phyloP scores from a whole-genome alignment of 35 echinoderm and acorn worm genomes.

The Patiria miniata region DNA sequence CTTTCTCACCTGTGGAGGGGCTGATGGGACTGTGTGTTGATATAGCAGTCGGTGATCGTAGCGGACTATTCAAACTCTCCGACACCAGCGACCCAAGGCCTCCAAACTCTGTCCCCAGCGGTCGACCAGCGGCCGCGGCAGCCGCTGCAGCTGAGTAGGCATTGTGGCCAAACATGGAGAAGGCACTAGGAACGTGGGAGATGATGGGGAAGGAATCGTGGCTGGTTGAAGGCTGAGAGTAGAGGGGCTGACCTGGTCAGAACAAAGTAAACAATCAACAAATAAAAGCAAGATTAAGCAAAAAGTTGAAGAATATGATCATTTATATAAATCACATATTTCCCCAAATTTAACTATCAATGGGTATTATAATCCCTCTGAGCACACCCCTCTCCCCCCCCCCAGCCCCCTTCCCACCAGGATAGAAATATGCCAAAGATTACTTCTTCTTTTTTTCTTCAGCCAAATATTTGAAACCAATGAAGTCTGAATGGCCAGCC shows the following conservation, averaged over 20 bases:
- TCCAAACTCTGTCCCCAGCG: slow-evolving; percentile 58
- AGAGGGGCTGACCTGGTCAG: slow-evolving; percentile 28
- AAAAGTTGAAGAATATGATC: too few relatives aligned
- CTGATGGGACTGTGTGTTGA: slow-evolving; percentile 30
- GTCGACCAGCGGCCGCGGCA: slow-evolving; percentile 21
- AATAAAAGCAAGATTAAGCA: too few relatives aligned
- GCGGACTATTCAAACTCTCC: slow-evolving; percentile 27
- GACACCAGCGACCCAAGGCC: slow-evolving; percentile 51
- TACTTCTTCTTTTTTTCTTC: too few relatives aligned
- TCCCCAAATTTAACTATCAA: too few relatives aligned
- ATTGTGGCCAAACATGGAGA: slow-evolving; percentile 63
- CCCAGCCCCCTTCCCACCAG: too few relatives aligned
- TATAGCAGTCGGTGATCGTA: slow-evolving; percentile 21
- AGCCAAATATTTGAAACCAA: too few relatives aligned
- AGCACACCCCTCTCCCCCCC: too few relatives aligned
- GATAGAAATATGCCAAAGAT: too few relatives aligned
- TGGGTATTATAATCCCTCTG: too few relatives aligned
- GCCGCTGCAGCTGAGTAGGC: slow-evolving; percentile 35
- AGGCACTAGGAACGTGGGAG: slow-evolving; percentile 70
- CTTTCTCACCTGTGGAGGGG: slow-evolving; percentile 34
- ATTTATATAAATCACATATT: too few relatives aligned
- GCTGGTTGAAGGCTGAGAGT: slow-evolving; percentile 45
- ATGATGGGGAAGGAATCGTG: slow-evolving; percentile 57
- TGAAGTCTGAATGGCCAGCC: too few relatives aligned
- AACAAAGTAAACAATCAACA: not conserved